Conservation (phyloP, 2,113 vertebrate species). For the Phyllostomus hastatus region DNA sequence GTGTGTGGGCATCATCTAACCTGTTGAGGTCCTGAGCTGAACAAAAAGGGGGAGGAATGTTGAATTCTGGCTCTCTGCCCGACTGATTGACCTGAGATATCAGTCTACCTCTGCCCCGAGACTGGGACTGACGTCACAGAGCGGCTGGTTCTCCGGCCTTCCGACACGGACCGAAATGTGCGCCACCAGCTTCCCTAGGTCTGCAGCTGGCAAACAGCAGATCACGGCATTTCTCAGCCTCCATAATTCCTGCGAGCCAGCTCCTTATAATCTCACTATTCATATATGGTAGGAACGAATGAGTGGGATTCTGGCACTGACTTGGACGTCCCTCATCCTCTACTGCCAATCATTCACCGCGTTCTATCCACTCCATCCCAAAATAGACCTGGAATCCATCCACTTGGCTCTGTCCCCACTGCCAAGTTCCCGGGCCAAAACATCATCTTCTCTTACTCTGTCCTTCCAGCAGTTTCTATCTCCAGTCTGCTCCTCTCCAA, state of each 20-base stretch:
- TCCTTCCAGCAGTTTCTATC: not conserved
- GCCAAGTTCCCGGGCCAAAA: not conserved
- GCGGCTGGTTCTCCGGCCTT: not conserved
- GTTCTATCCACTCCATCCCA: not conserved
- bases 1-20: not conserved
- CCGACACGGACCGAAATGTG: not conserved
- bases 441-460: not conserved
- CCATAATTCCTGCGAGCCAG: not conserved
- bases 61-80: not conserved
- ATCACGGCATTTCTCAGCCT: not conserved
- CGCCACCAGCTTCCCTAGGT: not conserved
- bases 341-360: conserved; percentile 22
- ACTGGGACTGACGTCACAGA: not conserved
- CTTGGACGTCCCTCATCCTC: not conserved
- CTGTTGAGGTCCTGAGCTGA: not conserved
- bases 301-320: not conserved
- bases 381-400: conserved; percentile 19
- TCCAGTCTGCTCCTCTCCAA: not conserved
- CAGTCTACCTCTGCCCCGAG: not conserved
- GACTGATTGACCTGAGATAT: not conserved
- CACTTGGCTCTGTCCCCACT: not conserved
- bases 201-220: not conserved
- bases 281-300: conserved; percentile 45
- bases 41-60: not conserved
- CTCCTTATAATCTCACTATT: not conserved